phyloP scores from a whole-genome alignment of 35 echinoderm and acorn worm species.

The Hemicentrotus pulcherrimus region DNA sequence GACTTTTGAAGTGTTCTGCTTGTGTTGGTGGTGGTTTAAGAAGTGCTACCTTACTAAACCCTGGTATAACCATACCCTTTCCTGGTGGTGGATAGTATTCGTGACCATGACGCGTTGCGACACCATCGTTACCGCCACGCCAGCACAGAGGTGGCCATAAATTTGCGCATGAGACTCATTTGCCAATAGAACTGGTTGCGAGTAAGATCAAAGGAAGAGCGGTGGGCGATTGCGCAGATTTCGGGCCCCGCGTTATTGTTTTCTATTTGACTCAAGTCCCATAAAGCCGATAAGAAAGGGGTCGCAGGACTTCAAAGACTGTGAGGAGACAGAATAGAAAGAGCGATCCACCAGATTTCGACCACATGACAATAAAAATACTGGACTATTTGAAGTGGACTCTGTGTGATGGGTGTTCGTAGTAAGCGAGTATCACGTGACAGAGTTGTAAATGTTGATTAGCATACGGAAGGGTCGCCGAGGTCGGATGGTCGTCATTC shows the following conservation, averaged over 20 bases:
- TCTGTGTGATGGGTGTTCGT: slow-evolving; percentile 18
- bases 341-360: slow-evolving; percentile 48
- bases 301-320: slow-evolving; percentile 46
- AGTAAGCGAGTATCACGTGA: slow-evolving; percentile 45
- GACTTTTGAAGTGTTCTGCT: background rate
- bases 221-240: slow-evolving; percentile 22
- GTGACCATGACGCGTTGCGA: background rate
- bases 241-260: slow-evolving; percentile 35
- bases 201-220: slow-evolving; percentile 40
- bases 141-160: slow-evolving; percentile 27
- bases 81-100: background rate
- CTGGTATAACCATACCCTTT: background rate
- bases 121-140: slow-evolving; percentile 16
- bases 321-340: background rate
- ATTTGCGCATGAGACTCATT: slow-evolving; percentile 46
- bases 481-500: slow-evolving; percentile 15
- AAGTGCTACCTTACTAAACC: background rate
- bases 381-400: slow-evolving; percentile 20
- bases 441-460: slow-evolving; percentile 44
- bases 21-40: background rate
- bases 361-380: background rate
- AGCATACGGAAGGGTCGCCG: slow-evolving; percentile 51
- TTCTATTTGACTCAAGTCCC: slow-evolving; percentile 53
- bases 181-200: slow-evolving; percentile 25
- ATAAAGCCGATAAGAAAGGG: slow-evolving; percentile 53